Evolutionary conservation across 2,113 vertebrate genomes (phyloP), one percentile per base, ranked within the genome.

Genomic region (Dicerorhinus sumatrensis): DNA sequence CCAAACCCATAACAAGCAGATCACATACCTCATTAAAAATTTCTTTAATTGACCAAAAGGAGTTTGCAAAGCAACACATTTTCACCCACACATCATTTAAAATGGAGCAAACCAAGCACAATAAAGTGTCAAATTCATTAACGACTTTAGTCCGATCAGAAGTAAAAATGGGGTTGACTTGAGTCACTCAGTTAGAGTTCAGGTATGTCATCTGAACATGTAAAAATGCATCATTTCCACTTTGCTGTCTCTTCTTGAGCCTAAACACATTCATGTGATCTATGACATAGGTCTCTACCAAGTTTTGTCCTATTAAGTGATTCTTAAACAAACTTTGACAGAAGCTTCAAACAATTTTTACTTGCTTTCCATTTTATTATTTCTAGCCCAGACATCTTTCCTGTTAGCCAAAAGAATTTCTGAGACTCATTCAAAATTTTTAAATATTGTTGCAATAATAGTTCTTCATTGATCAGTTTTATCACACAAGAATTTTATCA

Each of bases 321-420:
- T 86, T 80, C 86, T 84, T 51, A 77, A 89, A 88, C 31, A 67
- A 88, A 89, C 16, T 67, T 84, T 80, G 62, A 87, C 87, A 83
- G 89, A 76, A 10, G 39, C 12, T 60, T 86, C 5, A 54, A 70
- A 56, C 18, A 16, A 27, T 81, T 82, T 67, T 69, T 63, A 12
- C 65, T 94, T 94, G 75, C 51, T 79, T 91, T 93, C 56, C 33
- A 23, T 73, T 73, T 23, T 20, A 27, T 93, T 79, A 39, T 84
- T 90, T 95, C n/a, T 79, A 70, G 27, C 36, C 51, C 76, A 76
- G 18, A 51, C 27, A 33, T 10, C 42, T 58, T 63, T 56, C 13
- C 56, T 93, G n/a, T 75, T 58, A 73, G 54, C 73, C 46, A 39
- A 36, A 46, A 65, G 72, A 87, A 60, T 63, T 79, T 80, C 27